Percentiles rank a stretch among this genome's conserved stretches.
Evolutionary conservation across 2,888 invertebrate genomes (phyloP).

Genomic region (Diarsia dahlii): DNA sequence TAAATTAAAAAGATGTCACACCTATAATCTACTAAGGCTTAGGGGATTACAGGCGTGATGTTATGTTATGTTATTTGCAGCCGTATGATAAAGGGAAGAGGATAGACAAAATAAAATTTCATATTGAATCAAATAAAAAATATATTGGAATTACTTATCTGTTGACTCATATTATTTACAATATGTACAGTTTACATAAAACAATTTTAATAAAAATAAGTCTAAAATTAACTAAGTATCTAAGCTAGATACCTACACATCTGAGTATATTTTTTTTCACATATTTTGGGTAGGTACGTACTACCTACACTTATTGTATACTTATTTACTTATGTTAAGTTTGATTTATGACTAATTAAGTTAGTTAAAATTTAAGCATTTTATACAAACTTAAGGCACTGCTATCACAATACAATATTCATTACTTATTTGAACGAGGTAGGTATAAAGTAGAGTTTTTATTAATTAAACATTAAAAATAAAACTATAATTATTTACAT

Average conservation of each 20-base stretch:
- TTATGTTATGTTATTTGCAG: too few relatives aligned
- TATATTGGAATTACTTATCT: conserved; percentile 64
- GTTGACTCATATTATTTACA: conserved; percentile 68
- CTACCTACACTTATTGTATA: background rate
- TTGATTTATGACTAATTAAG: conserved; percentile 26
- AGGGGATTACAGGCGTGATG: too few relatives aligned
- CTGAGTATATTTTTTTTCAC: conserved; percentile 11
- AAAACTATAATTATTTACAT: conserved; percentile 51
- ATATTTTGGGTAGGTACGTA: conserved; percentile 18
- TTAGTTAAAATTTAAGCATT: conserved; percentile 45
- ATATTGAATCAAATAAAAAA: conserved; percentile 60
- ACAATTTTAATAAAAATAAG: conserved; percentile 48
- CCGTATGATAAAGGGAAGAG: too few relatives aligned
- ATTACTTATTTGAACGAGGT: conserved; percentile 66
- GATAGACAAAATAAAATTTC: conserved; percentile 23
- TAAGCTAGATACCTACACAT: conserved; percentile 10
- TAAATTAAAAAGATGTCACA: too few relatives aligned
- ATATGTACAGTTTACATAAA: conserved; percentile 55
- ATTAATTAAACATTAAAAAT: conserved; percentile 31
- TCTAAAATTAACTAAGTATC: conserved; percentile 20
- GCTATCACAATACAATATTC: conserved; percentile 81
- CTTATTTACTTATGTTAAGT: background rate
- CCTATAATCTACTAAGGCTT: too few relatives aligned
- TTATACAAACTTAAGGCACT: conserved; percentile 78
- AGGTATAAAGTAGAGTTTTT: conserved; percentile 51